Evolutionary conservation across 92 coral and sea anemone species (phyloP).

Genomic region (Bergia sp.): DNA sequence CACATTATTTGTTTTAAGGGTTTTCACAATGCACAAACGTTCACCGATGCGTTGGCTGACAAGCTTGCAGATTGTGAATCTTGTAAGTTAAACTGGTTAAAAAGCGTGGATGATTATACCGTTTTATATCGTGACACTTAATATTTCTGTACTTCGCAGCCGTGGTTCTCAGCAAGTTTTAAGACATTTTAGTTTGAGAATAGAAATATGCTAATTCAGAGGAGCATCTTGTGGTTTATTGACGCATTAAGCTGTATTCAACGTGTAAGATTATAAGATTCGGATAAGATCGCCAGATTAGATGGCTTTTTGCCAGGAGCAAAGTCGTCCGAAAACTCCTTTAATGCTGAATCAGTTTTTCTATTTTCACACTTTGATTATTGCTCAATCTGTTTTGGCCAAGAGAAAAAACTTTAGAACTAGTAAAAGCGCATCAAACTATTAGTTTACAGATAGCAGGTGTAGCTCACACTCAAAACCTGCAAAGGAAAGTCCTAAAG

Average conservation of each 20-base stretch:
- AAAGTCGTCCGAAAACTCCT: neutral
- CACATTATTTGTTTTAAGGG: conserved; percentile 18
- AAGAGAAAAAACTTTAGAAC: neutral
- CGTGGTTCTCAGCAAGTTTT: neutral
- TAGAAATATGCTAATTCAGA: conserved; percentile 5
- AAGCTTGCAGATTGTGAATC: neutral
- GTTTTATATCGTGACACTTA: neutral
- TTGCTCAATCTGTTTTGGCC: neutral
- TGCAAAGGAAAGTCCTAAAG: neutral
- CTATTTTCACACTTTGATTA: neutral
- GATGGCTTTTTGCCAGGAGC: neutral
- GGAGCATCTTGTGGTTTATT: neutral
- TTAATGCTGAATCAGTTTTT: neutral
- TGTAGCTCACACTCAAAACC: neutral
- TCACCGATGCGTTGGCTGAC: neutral
- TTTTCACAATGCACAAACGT: conserved; percentile 11
- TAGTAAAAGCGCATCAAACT: conserved; percentile 14
- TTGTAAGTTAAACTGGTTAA: neutral
- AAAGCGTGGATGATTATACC: neutral
- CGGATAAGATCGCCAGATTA: neutral
- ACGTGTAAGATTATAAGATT: neutral
- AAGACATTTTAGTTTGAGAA: neutral
- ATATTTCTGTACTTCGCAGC: neutral
- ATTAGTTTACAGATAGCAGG: neutral
- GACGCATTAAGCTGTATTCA: conserved; percentile 6